Evolutionary conservation across 2,888 invertebrate genomes (phyloP).

Genomic region (Hirtodrosophila cameraria): DNA sequence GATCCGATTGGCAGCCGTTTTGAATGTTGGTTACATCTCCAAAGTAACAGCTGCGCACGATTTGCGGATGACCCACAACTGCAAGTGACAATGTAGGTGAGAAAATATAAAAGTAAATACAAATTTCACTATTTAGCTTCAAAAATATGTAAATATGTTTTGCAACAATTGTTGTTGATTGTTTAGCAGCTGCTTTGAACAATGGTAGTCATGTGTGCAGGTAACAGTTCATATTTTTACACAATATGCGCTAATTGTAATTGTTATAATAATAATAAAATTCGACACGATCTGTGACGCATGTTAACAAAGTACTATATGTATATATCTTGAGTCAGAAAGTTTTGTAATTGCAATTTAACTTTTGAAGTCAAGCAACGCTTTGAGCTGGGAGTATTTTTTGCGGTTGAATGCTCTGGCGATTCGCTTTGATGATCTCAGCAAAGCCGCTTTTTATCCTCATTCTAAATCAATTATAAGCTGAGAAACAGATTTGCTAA

Average conservation of each 20-base stretch:
- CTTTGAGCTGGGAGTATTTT: constrained; percentile 1
- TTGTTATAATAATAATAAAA: constrained; percentile 2
- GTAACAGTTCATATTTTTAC: too few species aligned
- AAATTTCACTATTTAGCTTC: constrained; percentile 33
- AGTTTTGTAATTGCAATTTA: constrained; percentile 23
- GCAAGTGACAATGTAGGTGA: constrained; percentile 28
- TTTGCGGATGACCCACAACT: constrained; percentile 70
- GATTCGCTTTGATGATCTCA: constrained; percentile 32
- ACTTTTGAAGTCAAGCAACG: constrained; percentile 1
- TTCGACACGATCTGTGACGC: constrained; percentile 32
- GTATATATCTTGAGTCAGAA: constrained; percentile 26
- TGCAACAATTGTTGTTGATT: constrained; percentile 32
- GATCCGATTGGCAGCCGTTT: constrained; percentile 80
- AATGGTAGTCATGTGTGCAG: constrained; percentile 26
- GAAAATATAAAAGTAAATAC: constrained; percentile 3
- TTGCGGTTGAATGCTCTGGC: constrained; percentile 24
- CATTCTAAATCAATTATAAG: background rate
- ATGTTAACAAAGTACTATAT: too few species aligned
- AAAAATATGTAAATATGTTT: background rate
- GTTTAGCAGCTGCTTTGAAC: constrained; percentile 24
- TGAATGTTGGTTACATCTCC: constrained; percentile 76
- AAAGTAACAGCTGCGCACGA: constrained; percentile 79
- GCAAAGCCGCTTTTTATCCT: background rate
- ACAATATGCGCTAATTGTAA: constrained; percentile 3
- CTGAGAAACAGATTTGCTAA: background rate